Evolutionary conservation across 2,888 invertebrate genomes (phyloP).

Genomic region (Crematogaster levior): DNA sequence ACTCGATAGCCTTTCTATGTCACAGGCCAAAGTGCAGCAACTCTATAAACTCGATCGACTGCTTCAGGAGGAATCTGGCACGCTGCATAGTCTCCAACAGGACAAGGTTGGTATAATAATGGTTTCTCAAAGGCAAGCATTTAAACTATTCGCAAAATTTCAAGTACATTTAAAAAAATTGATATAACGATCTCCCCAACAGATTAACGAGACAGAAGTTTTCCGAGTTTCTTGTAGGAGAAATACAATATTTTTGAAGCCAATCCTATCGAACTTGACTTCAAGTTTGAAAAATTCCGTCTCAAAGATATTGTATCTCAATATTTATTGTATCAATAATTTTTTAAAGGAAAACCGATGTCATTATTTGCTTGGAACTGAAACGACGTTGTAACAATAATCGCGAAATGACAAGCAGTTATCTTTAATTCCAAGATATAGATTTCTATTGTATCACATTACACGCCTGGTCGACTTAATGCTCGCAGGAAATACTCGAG

Average conservation of each 20-base stretch:
- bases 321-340: background rate
- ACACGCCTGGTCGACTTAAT: conserved; percentile 33
- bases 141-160: background rate
- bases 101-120: conserved; percentile 87
- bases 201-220: background rate
- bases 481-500: conserved; percentile 88
- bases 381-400: conserved; percentile 10
- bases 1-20: conserved; percentile 63
- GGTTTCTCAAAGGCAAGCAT: no score
- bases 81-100: conserved; percentile 90
- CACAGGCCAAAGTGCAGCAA: conserved; percentile 91
- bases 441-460: conserved; percentile 8
- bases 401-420: background rate
- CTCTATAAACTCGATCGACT: conserved; percentile 91
- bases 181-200: no score
- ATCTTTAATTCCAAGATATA: conserved; percentile 8
- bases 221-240: background rate
- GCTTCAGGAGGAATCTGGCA: conserved; percentile 91
- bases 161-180: background rate
- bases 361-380: conserved; percentile 4
- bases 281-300: background rate
- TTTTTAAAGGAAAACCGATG: background rate
- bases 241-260: conserved; percentile 1
- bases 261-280: background rate
- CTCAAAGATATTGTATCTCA: no score